phyloP scores from a whole-genome alignment of 2,797 vertebrate species.

The Emydoidea blandingii region DNA sequence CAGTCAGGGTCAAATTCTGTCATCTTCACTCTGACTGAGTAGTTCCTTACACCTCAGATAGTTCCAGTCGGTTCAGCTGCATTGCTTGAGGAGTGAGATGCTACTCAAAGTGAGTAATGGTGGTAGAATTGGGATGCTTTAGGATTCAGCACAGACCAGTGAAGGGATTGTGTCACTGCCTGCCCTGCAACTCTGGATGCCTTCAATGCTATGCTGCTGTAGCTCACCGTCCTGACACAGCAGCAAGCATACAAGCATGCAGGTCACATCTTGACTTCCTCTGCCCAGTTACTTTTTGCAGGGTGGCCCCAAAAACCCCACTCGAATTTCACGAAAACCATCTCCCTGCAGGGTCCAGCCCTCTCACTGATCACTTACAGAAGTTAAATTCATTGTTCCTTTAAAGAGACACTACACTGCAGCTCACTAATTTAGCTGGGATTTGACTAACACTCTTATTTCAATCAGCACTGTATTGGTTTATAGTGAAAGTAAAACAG shows the following conservation, averaged over 20 bases:
- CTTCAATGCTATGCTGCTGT: neutral
- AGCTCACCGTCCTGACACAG: too few relatives aligned
- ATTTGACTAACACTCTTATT: neutral
- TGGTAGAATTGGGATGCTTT: neutral
- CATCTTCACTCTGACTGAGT: neutral
- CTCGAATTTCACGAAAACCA: neutral
- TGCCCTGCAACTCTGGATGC: neutral
- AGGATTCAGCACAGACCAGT: neutral
- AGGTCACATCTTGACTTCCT: neutral
- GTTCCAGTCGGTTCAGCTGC: neutral
- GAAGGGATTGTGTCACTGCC: neutral
- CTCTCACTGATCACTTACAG: neutral
- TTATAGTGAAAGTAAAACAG: neutral
- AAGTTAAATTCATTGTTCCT: neutral
- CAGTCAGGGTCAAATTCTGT: neutral
- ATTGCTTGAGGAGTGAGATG: neutral
- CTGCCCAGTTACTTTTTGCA: neutral
- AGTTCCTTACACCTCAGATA: neutral
- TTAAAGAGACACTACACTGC: neutral
- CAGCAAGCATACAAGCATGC: neutral
- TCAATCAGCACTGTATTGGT: neutral
- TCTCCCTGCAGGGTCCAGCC: neutral
- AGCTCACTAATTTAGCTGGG: neutral
- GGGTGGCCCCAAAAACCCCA: too few relatives aligned
- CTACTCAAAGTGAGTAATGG: neutral